Percentiles rank a stretch among this genome's conserved stretches.
These are phyloP conservation scores for Glaucopsyche alexis DNA, from an alignment of 2,888 invertebrate genomes.

Conservation along the genomic window DNA sequence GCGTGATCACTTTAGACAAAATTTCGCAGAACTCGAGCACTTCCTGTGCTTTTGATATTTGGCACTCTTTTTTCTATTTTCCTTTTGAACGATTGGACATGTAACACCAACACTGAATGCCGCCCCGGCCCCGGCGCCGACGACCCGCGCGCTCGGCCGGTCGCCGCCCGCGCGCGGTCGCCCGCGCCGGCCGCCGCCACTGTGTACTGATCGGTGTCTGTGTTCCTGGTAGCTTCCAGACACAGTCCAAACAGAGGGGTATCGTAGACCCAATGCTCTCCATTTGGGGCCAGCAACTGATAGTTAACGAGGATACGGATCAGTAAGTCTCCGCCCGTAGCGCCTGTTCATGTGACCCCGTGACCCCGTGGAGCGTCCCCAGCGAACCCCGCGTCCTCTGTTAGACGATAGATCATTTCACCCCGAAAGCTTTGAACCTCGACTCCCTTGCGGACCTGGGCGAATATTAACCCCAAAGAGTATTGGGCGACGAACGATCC, in stretches of 20 bases:
- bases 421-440: slow-evolving; percentile 54
- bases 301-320: slow-evolving; percentile 98
- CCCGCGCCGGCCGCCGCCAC: slow-evolving; percentile 35
- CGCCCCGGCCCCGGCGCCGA: slow-evolving; percentile 35
- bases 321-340: slow-evolving; percentile 87
- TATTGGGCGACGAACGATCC: neutral
- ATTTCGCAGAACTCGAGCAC: slow-evolving; percentile 73
- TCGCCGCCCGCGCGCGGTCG: no score
- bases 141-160: slow-evolving; percentile 33
- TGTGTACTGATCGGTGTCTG: slow-evolving; percentile 62
- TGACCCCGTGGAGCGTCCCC: slow-evolving; percentile 43
- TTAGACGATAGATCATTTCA: slow-evolving; percentile 63
- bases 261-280: slow-evolving; percentile 99
- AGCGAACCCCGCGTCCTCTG: slow-evolving; percentile 63
- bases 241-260: slow-evolving; percentile 95
- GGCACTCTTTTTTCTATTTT: slow-evolving; percentile 69
- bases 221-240: slow-evolving; percentile 87
- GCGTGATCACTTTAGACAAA: slow-evolving; percentile 64
- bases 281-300: slow-evolving; percentile 98
- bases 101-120: slow-evolving; percentile 50
- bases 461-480: slow-evolving; percentile 40
- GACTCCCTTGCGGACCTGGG: slow-evolving; percentile 54
- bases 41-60: slow-evolving; percentile 75
- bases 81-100: slow-evolving; percentile 57
- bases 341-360: slow-evolving; percentile 56